A percentile compares a stretch with the other conserved stretches of the same genome.
Evolutionary conservation across 2,888 invertebrate species (phyloP).

Genomic region (Lasioglossum malachurum): DNA sequence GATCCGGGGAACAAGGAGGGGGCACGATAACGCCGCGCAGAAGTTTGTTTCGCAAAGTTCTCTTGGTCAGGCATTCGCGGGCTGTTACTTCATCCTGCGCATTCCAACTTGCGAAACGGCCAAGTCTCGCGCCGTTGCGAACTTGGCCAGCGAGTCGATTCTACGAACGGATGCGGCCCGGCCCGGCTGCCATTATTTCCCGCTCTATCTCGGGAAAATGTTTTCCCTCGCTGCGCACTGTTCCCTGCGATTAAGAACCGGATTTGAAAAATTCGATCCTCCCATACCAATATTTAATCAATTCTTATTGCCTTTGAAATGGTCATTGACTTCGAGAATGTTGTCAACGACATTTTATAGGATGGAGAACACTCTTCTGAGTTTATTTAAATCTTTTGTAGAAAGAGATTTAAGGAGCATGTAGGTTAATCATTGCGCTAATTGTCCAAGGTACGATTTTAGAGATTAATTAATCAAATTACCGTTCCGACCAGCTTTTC

Average conservation of each 20-base stretch:
- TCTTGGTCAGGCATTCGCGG: constrained; percentile 65
- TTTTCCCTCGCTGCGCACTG: neutral
- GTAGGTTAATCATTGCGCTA: neutral
- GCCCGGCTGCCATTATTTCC: neutral
- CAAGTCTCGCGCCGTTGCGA: constrained; percentile 11
- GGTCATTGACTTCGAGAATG: neutral
- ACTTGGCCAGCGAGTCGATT: constrained; percentile 23
- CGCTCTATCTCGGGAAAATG: neutral
- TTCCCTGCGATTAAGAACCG: neutral
- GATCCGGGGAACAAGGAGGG: constrained; percentile 16
- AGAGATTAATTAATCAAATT: neutral
- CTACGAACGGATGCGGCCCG: neutral
- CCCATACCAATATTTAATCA: too few species aligned
- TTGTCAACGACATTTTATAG: neutral
- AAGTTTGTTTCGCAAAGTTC: constrained; percentile 72
- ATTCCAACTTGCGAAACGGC: constrained; percentile 71
- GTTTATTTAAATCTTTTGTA: too few species aligned
- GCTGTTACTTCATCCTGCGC: constrained; percentile 74
- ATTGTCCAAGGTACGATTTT: neutral
- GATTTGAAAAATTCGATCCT: neutral
- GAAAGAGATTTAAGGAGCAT: too few species aligned
- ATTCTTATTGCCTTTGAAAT: neutral
- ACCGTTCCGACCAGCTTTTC: neutral
- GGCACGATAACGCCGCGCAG: constrained; percentile 60
- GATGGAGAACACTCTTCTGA: too few species aligned